A percentile compares a stretch with the other conserved stretches of the same genome.
These are phyloP conservation scores for Battus philenor DNA, from an alignment of 1,140 invertebrate genomes.

Conservation along the genomic window DNA sequence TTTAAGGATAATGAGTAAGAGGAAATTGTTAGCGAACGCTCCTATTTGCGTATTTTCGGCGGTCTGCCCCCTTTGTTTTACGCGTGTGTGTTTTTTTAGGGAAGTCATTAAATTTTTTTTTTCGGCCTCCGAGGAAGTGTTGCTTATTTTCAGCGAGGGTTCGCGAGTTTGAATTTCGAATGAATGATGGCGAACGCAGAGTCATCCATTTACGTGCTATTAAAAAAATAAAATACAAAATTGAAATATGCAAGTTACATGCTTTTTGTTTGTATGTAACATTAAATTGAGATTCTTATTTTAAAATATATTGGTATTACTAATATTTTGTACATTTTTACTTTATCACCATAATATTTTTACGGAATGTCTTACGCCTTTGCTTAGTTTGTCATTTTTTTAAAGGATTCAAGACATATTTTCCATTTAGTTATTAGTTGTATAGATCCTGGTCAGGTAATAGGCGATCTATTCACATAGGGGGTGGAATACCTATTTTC, in stretches of 20 bases:
- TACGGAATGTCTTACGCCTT: no score
- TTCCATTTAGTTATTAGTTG: no score
- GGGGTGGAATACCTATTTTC: no score
- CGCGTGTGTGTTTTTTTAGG: conserved; percentile 39
- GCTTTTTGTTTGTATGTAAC: no score
- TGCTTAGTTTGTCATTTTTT: no score
- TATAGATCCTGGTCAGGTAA: no score
- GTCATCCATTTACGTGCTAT: conserved; percentile 7
- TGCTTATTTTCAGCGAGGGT: conserved; percentile 26
- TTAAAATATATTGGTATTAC: neutral
- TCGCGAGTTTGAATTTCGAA: conserved; percentile 14
- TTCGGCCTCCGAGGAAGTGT: conserved; percentile 34
- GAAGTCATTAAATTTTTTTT: conserved; percentile 51
- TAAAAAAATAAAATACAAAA: neutral
- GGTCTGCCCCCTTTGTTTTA: conserved; percentile 36
- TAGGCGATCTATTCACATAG: no score
- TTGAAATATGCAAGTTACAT: neutral
- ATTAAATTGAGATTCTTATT: neutral
- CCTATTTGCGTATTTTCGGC: conserved; percentile 44
- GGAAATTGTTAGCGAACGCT: conserved; percentile 45
- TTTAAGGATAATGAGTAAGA: conserved; percentile 46
- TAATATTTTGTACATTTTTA: no score
- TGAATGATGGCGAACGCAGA: conserved; percentile 9
- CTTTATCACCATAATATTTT: no score
- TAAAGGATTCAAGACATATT: no score